A percentile compares a stretch with the other conserved stretches of the same genome.
Evolutionary conservation across 2,113 vertebrate species (phyloP).

Genomic region (Manacus vitellinus): DNA sequence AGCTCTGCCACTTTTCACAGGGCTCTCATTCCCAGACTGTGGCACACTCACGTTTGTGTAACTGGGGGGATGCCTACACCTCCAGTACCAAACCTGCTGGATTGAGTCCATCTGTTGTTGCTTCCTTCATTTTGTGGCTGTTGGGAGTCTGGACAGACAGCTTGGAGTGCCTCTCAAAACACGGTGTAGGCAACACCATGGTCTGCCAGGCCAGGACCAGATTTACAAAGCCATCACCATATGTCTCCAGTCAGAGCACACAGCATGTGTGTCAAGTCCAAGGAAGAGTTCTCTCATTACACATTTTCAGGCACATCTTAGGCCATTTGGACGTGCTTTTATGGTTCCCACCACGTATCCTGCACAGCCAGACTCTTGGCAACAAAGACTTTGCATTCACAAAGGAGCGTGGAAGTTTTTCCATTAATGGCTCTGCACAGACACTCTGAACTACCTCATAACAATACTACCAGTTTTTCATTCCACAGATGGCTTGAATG

Average conservation of each 20-base stretch:
- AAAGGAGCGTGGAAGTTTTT: neutral
- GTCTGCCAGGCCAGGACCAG: neutral
- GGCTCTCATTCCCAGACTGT: neutral
- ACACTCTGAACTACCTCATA: neutral
- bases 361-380: neutral
- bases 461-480: neutral
- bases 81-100: neutral
- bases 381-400: neutral
- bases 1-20: neutral
- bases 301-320: neutral
- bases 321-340: neutral
- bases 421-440: neutral
- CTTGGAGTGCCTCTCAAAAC: neutral
- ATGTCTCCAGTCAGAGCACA: neutral
- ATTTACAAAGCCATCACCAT: neutral
- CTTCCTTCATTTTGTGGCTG: neutral
- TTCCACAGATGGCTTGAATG: neutral
- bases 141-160: neutral
- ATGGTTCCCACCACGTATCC: neutral
- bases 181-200: neutral
- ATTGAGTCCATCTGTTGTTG: neutral
- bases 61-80: neutral
- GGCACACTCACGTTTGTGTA: neutral
- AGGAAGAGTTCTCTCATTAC: neutral
- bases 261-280: neutral